Base-by-base conservation (phyloP, 37 sponge, comb jelly and placozoan genomes). In the Aplysina aerophoba region DNA sequence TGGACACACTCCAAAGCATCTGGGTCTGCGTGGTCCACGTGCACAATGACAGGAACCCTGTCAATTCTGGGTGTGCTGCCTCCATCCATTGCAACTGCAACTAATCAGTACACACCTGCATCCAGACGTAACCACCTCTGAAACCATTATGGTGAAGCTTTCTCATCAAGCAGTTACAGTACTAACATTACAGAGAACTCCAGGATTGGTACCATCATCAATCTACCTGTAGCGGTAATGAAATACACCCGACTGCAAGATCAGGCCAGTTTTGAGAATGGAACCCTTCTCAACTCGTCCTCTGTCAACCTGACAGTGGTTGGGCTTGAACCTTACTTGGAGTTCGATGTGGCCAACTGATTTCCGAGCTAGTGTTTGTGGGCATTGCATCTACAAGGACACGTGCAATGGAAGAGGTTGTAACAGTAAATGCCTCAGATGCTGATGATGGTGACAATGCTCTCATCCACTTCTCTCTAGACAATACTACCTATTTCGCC, bases 81-180 rank as follows among this genome's bases (percentile, higher is more conserved):
- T 16, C 60, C 40, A 44, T 87, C 87, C 28, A 34, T 69, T 57
- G 81, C 53, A 54, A 67, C 92, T 67, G 30, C 80, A 34, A 91
- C 63, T 12, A 30, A 44, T 44, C 50, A 8, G 50, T 44, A 44
- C 8, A 44, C 50, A 44, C 50, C 50, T 8, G 8, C 50, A 44
- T 44, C 8, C 50, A 44, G 50, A 8, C 3, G 8, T 59, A n/a
- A n/a, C n/a, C n/a, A n/a, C n/a, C 6, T 19, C 6, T 57, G 60
- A n/a, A 5, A 8, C 25, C 60, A 16, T 39, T 15, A 39, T 28
- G 17, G 0, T 12, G 17, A 17, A 31, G 12, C 0, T 57, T 53
- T 75, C 78, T 40, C 78, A 44, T n/a, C 37, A 24, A 17, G 16
- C 22, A 24, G 40, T 5, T 75, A 75, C 53, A 8, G 3, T 22